Percentiles rank a stretch among this genome's conserved stretches.
Evolutionary conservation across 2,113 vertebrate species (phyloP).

Genomic region (Phaethon lepturus): DNA sequence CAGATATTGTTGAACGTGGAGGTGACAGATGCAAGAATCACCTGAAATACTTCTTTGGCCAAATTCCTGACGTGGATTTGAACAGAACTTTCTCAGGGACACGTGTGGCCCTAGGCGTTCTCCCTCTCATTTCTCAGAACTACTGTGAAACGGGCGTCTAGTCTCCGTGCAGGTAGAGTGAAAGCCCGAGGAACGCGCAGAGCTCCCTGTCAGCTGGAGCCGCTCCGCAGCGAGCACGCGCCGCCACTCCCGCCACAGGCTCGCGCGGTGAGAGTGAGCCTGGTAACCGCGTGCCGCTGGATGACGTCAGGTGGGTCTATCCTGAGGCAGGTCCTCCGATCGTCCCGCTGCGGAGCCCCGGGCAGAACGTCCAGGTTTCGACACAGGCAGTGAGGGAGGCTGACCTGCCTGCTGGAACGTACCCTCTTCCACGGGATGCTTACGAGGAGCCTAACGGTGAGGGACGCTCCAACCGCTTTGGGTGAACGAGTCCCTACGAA

Average conservation of each 20-base stretch:
- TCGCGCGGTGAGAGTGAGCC: rapidly evolving
- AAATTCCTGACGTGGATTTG: not conserved
- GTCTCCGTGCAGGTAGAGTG: rapidly evolving
- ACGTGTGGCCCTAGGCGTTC: not conserved
- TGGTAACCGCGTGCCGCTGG: rapidly evolving
- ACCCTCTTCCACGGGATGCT: not conserved
- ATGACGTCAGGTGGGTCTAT: not conserved
- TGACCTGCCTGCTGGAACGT: rapidly evolving
- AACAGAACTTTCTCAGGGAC: not conserved
- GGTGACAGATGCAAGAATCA: not conserved
- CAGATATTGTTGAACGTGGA: not conserved
- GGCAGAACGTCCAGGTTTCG: too few relatives aligned
- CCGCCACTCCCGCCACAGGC: not conserved
- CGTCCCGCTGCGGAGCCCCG: rapidly evolving
- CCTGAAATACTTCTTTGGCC: not conserved
- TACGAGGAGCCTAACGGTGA: not conserved
- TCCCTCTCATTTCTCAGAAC: not conserved
- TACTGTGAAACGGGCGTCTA: not conserved
- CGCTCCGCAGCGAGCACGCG: rapidly evolving
- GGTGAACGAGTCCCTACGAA: rapidly evolving
- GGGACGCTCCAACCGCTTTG: not conserved
- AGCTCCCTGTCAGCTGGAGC: rapidly evolving
- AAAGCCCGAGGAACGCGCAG: rapidly evolving
- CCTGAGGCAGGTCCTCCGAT: rapidly evolving
- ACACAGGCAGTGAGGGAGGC: rapidly evolving